Conservation (phyloP, 2,797 vertebrate species). For the Microchirus variegatus region DNA sequence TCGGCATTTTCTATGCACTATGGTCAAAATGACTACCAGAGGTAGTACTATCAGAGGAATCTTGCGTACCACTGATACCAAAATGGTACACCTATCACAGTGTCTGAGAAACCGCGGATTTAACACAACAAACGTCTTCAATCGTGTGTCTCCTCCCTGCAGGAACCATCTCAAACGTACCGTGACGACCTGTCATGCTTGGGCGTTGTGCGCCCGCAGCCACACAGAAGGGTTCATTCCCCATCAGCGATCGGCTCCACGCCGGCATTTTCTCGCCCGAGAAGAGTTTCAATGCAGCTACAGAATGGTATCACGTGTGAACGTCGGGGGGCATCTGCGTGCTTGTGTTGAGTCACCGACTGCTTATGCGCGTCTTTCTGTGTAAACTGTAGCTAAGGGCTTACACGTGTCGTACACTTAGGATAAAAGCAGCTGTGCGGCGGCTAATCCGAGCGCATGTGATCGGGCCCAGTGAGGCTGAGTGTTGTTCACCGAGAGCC, state of each 20-base stretch:
- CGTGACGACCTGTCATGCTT: constrained; percentile 77
- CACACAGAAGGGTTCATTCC: constrained; percentile 79
- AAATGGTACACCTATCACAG: no score
- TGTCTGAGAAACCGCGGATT: neutral
- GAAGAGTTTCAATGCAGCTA: constrained; percentile 29
- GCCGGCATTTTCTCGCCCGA: constrained; percentile 47
- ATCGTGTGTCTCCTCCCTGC: constrained; percentile 15
- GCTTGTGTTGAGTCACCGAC: constrained; percentile 47
- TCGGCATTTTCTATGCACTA: no score
- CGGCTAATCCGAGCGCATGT: constrained; percentile 65
- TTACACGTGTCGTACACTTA: constrained; percentile 50
- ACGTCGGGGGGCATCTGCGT: constrained; percentile 36
- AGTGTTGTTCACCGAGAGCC: constrained; percentile 78
- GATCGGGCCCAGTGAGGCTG: constrained; percentile 56
- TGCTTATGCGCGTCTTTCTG: constrained; percentile 9
- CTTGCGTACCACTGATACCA: no score
- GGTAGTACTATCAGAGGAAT: no score
- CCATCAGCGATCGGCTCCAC: constrained; percentile 65
- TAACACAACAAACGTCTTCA: neutral
- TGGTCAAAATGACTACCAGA: no score
- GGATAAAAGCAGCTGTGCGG: constrained; percentile 64
- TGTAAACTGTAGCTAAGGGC: constrained; percentile 43
- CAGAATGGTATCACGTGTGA: no score
- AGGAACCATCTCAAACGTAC: constrained; percentile 73
- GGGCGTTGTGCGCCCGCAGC: constrained; percentile 63